Evolutionary conservation across 2,888 invertebrate genomes (phyloP).

Genomic region (Andrena chrysosceles): DNA sequence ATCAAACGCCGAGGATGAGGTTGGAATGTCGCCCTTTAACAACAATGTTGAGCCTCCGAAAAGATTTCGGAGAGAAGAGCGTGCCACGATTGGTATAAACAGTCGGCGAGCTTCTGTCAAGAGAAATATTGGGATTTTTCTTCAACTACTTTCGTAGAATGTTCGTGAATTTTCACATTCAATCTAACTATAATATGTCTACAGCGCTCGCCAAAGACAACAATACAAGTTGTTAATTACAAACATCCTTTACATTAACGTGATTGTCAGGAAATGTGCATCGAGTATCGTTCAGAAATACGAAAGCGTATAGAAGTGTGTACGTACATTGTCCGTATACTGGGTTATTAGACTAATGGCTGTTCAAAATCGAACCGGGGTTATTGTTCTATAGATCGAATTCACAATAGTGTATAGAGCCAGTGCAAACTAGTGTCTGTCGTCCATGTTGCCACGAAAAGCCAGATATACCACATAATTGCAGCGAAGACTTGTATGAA

Average conservation of each 20-base stretch:
- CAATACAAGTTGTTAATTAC: not conserved
- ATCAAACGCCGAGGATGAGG: not conserved
- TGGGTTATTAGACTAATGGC: not conserved
- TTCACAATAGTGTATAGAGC: not conserved
- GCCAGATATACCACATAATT: not conserved
- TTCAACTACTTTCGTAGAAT: no score
- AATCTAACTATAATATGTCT: no score
- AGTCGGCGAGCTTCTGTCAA: no score
- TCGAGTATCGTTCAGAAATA: not conserved
- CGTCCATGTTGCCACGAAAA: not conserved
- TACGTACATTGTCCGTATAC: not conserved
- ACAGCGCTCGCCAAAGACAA: not conserved
- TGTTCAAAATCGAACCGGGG: not conserved
- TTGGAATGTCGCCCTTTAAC: no score
- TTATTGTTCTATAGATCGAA: constrained; percentile 2
- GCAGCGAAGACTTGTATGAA: not conserved
- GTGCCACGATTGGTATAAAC: no score
- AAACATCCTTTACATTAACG: not conserved
- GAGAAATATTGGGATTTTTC: no score
- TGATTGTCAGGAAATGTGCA: not conserved
- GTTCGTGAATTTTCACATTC: no score
- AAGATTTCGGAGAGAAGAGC: no score
- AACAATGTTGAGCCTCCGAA: no score
- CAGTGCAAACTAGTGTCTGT: not conserved
- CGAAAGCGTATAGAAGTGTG: not conserved